These are phyloP conservation scores for Lophotis ruficrista DNA, from an alignment of 2,113 vertebrate genomes.

Conservation along the genomic window DNA sequence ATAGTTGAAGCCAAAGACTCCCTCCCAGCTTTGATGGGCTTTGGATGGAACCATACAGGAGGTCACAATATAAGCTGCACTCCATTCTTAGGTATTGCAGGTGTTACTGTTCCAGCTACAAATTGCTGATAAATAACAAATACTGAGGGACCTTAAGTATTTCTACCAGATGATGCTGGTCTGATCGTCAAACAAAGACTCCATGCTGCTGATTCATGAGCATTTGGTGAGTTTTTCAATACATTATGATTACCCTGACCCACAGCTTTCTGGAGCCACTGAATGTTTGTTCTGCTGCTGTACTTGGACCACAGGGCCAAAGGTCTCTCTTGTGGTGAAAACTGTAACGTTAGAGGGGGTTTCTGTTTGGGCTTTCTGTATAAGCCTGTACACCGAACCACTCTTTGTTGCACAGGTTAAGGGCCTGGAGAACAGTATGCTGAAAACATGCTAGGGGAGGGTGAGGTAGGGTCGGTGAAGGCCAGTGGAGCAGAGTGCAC, in stretches of 20 bases:
- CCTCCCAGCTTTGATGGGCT: not conserved
- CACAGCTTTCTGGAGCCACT: not conserved
- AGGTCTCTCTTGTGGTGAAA: slow-evolving; percentile 33
- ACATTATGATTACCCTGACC: not conserved
- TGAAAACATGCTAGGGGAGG: not conserved
- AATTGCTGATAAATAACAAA: slow-evolving; percentile 10
- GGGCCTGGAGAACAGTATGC: not conserved
- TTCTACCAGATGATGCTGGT: not conserved
- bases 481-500: not conserved
- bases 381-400: not conserved
- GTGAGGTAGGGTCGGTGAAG: not conserved
- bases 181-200: not conserved
- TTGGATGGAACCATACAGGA: not conserved
- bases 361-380: not conserved
- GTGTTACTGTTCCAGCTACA: slow-evolving; percentile 28
- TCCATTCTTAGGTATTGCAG: not conserved
- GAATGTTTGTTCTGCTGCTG: not conserved
- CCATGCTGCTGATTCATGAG: not conserved
- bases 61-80: not conserved
- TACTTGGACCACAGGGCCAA: not conserved
- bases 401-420: not conserved
- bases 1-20: slow-evolving; percentile 21
- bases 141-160: not conserved
- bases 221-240: slow-evolving; percentile 21
- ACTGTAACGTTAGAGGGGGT: not conserved